Evolutionary conservation across 1,140 invertebrate genomes (phyloP).

Genomic region (Paralvinella palmiformis): DNA sequence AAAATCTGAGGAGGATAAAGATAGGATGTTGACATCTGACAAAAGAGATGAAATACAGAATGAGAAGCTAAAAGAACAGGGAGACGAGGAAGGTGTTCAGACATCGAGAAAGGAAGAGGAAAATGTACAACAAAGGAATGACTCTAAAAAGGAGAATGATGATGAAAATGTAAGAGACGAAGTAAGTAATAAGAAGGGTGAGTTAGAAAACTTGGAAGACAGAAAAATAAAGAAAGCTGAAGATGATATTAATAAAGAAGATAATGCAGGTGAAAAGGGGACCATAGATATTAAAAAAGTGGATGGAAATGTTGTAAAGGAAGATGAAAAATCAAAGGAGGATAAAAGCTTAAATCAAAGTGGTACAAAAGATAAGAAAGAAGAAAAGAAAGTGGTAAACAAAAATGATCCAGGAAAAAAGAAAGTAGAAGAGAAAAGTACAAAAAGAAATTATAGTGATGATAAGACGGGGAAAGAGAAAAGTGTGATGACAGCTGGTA

Average conservation of each 20-base stretch:
- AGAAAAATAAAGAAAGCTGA: too few species aligned
- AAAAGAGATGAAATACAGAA: too few species aligned
- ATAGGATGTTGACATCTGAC: too few species aligned
- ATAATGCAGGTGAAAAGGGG: neutral
- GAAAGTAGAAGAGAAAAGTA: neutral
- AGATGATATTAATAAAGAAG: neutral
- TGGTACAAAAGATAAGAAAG: neutral
- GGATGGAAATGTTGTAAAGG: neutral
- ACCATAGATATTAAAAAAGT: neutral
- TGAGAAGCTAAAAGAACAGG: too few species aligned
- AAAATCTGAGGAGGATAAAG: too few species aligned
- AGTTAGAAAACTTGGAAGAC: too few species aligned
- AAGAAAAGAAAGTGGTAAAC: neutral
- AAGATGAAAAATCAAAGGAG: neutral
- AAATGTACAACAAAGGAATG: neutral
- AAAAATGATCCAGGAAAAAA: neutral
- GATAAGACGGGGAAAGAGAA: neutral
- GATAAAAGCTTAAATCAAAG: neutral
- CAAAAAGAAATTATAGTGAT: neutral
- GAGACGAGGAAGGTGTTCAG: too few species aligned
- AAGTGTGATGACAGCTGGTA: too few species aligned
- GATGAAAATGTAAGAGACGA: too few species aligned
- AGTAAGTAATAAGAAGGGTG: too few species aligned
- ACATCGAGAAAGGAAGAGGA: too few species aligned
- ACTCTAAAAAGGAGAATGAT: neutral